Base-by-base conservation (phyloP, 2,797 vertebrate genomes). In the Presbytis comata region DNA sequence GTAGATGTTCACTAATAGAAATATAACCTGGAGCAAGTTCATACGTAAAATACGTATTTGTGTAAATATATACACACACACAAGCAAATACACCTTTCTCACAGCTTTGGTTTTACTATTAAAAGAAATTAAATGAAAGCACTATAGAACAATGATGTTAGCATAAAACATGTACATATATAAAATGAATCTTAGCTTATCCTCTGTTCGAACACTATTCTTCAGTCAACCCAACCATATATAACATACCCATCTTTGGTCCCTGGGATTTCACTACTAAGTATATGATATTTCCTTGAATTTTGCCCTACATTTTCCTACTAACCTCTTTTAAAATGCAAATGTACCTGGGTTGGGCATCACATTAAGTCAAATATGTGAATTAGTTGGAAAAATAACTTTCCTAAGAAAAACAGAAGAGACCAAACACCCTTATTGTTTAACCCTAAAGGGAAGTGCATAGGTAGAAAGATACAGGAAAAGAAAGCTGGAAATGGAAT, bases 121-220 rank as follows among this genome's bases (percentile, higher is more conserved):
- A 79, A 88, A 94, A 89, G n/a, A 89, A 28, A 92, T 95, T 83
- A 91, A 84, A 82, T 79, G 46, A 96, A 91, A 92, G 17, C 12
- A 85, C 4, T 59, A 39, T 50, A 80, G 36, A 72, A 89, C 41
- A 78, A 89, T 75, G 41, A 6, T 64, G 19, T 22, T 64, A 89
- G 46, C 3, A 67, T 57, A 86, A 90, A 89, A 70, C 16, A 78
- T 82, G 81, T 64, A 46, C 9, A 48, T 33, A 22, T 33, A 5
- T 70, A 72, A 81, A 89, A 9, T 85, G 57, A 90, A 75, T 46
- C 46, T 84, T 81, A 79, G 59, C 55, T 90, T 70, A 92, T 14
- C 11, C 4, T 67, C 41, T 55, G 26, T 53, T 74, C 74, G 81
- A 92, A 78, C 53, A 46, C 53, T 76, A 46, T 53, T 36, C 36